Conservation (phyloP, 2,113 vertebrate genomes). For the human region DNA sequence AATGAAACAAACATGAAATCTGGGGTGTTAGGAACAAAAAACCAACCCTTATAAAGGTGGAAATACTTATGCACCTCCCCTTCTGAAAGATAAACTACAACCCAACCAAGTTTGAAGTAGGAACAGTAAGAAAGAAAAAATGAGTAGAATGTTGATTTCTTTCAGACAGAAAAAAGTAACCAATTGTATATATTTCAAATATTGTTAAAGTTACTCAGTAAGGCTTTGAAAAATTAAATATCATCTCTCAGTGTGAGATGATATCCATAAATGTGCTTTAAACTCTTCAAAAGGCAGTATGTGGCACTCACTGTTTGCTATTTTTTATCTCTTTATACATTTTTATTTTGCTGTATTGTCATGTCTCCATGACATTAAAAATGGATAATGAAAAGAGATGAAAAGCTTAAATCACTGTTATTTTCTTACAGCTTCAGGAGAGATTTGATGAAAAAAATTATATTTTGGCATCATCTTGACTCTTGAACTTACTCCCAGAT, state of each 20-base stretch:
- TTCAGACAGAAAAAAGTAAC: not conserved
- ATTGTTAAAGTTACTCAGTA: not conserved
- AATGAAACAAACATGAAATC: slow-evolving; percentile 62
- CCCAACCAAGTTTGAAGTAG: not conserved
- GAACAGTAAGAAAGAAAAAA: not conserved
- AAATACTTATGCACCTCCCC: not conserved
- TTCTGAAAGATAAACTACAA: not conserved
- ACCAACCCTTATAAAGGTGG: not conserved
- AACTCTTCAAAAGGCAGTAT: not conserved
- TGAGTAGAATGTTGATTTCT: not conserved
- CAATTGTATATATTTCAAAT: not conserved
- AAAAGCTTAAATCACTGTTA: slow-evolving; percentile 4
- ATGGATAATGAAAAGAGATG: slow-evolving; percentile 48
- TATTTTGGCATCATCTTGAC: slow-evolving; percentile 21
- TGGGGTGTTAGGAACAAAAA: slow-evolving; percentile 13
- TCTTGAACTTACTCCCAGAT: slow-evolving; percentile 12
- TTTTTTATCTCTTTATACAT: not conserved
- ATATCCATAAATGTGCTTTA: slow-evolving; percentile 5
- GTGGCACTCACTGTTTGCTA: not conserved
- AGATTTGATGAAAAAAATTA: not conserved
- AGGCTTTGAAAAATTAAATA: slow-evolving; percentile 53
- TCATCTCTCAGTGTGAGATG: not conserved
- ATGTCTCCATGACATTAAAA: slow-evolving; percentile 57
- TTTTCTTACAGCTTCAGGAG: not conserved
- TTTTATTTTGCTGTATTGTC: slow-evolving; percentile 57